A percentile compares a stretch with the other conserved stretches of the same genome.
phyloP scores from a whole-genome alignment of 2,113 vertebrate species.

The Grammomys surdaster region DNA sequence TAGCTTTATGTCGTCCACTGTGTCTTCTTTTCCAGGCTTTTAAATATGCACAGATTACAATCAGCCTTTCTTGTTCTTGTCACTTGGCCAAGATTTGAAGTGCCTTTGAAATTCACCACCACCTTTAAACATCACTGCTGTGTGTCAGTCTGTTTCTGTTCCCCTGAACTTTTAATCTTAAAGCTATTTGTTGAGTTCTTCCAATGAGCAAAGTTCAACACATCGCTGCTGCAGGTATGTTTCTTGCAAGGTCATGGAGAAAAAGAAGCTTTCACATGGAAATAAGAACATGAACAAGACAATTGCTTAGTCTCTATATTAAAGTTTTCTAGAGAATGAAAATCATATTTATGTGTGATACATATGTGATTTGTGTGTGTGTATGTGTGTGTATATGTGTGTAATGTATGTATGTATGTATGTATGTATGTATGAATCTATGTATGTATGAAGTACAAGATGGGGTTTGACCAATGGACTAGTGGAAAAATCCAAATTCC shows the following conservation, averaged over 20 bases:
- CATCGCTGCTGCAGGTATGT: background rate
- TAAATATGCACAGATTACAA: constrained; percentile 44
- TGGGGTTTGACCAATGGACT: background rate
- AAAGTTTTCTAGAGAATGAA: background rate
- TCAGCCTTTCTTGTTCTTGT: constrained; percentile 14
- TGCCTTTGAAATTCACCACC: constrained; percentile 20
- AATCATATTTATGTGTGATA: too few species aligned
- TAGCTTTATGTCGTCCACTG: constrained; percentile 39
- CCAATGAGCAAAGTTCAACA: background rate
- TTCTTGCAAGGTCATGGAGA: background rate
- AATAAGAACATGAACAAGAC: background rate
- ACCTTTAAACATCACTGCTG: constrained; percentile 3
- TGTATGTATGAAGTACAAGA: too few species aligned
- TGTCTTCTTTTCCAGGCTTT: constrained; percentile 25
- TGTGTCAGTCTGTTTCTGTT: constrained; percentile 25
- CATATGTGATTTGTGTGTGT: too few species aligned
- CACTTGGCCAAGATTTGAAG: constrained; percentile 22
- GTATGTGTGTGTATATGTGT: too few species aligned
- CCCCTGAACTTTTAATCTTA: constrained; percentile 40
- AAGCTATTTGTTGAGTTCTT: background rate
- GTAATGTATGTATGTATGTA: too few species aligned
- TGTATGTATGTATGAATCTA: too few species aligned
- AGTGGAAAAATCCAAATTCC: too few species aligned
- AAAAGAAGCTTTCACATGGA: background rate
- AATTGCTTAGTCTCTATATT: background rate